These are phyloP conservation scores for Rhabdomys dilectus DNA, from an alignment of 2,113 vertebrate genomes.

Conservation along the genomic window DNA sequence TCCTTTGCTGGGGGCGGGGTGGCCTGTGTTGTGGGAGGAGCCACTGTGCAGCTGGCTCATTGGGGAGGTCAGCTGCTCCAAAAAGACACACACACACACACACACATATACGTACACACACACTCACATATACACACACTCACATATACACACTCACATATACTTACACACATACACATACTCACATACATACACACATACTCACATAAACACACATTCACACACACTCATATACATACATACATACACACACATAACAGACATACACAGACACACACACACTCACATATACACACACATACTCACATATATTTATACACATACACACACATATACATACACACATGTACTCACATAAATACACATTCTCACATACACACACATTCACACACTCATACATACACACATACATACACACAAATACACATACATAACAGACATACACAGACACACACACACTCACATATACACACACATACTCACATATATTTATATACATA, in stretches of 20 bases:
- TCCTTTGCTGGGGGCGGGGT: neutral
- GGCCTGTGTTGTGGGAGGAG: neutral
- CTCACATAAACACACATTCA: too few relatives aligned
- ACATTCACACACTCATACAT: fast-evolving
- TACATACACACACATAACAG: too few relatives aligned
- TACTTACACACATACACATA: too few relatives aligned
- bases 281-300: neutral
- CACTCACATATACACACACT: neutral
- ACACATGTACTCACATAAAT: too few relatives aligned
- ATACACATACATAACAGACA: fast-evolving
- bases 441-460: neutral
- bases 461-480: neutral
- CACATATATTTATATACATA: too few relatives aligned
- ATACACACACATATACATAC: neutral
- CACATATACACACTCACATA: too few relatives aligned
- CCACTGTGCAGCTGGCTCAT: neutral
- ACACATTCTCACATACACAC: too few relatives aligned
- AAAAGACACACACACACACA: neutral
- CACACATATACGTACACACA: neutral
- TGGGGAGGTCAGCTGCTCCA: neutral
- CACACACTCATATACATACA: neutral
- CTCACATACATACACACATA: neutral
- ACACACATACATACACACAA: neutral
- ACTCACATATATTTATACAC: neutral
- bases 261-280: too few relatives aligned